phyloP scores from a whole-genome alignment of 2,113 vertebrate genomes.

The Colossoma macropomum region DNA sequence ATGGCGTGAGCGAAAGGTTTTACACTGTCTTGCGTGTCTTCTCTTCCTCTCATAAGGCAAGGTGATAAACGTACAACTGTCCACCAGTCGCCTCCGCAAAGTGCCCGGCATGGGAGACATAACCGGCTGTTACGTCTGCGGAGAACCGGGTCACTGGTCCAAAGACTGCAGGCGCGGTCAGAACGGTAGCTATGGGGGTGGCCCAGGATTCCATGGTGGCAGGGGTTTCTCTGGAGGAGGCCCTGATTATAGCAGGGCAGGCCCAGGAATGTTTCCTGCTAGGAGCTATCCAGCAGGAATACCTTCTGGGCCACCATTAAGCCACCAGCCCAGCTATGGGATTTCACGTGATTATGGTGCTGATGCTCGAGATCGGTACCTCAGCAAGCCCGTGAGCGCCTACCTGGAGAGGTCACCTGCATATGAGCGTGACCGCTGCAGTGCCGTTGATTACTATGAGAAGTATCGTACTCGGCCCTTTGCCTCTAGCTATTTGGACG shows the following conservation, averaged over 20 bases:
- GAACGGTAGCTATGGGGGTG: conserved; percentile 69
- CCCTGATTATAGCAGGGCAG: conserved; percentile 59
- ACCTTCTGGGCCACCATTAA: conserved; percentile 34
- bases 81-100: conserved; percentile 93
- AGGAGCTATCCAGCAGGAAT: conserved; percentile 62
- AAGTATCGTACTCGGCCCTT: conserved; percentile 88
- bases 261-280: conserved; percentile 62
- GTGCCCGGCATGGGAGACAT: conserved; percentile 96
- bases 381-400: conserved; percentile 50
- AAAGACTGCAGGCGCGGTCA: conserved; percentile 91
- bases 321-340: conserved; percentile 49
- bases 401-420: conserved; percentile 62
- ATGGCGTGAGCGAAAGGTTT: conserved; percentile 55
- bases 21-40: conserved; percentile 82
- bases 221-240: conserved; percentile 58
- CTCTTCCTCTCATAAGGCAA: conserved; percentile 89
- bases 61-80: conserved; percentile 95
- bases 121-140: conserved; percentile 95
- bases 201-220: conserved; percentile 51
- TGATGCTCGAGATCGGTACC: conserved; percentile 75
- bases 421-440: conserved; percentile 62
- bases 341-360: conserved; percentile 78
- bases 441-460: conserved; percentile 88
- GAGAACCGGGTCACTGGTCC: conserved; percentile 96
- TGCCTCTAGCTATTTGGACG: conserved; percentile 84